Conservation (phyloP, 2,113 vertebrate genomes). For the Microtus richardsoni region DNA sequence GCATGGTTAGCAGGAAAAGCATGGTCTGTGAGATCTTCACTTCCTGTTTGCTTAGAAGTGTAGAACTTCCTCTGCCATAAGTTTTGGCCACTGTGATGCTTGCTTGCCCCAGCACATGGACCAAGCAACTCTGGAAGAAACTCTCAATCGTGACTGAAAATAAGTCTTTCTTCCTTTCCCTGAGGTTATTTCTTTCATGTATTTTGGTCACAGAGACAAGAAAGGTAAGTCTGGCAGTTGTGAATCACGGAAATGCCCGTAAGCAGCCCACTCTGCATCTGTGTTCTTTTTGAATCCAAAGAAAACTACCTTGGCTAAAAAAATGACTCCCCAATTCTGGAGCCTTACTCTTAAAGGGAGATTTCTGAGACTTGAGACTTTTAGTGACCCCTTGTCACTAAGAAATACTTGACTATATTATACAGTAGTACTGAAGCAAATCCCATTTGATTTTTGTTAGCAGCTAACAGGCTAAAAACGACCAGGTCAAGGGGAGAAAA, state of each 20-base stretch:
- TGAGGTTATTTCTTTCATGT: not conserved
- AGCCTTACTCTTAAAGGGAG: not conserved
- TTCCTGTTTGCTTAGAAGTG: not conserved
- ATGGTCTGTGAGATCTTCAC: not conserved
- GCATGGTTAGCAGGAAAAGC: not conserved
- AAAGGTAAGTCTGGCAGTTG: not conserved
- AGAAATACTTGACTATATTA: conserved; percentile 37
- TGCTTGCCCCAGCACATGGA: not conserved
- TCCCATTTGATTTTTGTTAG: not conserved
- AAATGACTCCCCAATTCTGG: not conserved
- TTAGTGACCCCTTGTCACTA: not conserved
- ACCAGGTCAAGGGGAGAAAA: not conserved
- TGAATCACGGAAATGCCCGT: not conserved
- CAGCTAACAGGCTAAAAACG: not conserved
- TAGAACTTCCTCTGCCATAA: not conserved
- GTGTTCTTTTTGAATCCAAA: not conserved
- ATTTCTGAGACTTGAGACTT: not conserved
- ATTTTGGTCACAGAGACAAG: not conserved
- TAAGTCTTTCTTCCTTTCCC: not conserved
- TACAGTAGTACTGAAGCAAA: not conserved
- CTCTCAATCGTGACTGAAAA: not conserved
- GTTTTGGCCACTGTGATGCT: not conserved
- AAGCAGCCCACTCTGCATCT: not conserved
- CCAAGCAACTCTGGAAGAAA: not conserved
- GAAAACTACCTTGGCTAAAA: conserved; percentile 1